These are phyloP conservation scores for Poeciliopsis presidionis DNA, from an alignment of 2,797 vertebrate genomes.

Conservation along the genomic window DNA sequence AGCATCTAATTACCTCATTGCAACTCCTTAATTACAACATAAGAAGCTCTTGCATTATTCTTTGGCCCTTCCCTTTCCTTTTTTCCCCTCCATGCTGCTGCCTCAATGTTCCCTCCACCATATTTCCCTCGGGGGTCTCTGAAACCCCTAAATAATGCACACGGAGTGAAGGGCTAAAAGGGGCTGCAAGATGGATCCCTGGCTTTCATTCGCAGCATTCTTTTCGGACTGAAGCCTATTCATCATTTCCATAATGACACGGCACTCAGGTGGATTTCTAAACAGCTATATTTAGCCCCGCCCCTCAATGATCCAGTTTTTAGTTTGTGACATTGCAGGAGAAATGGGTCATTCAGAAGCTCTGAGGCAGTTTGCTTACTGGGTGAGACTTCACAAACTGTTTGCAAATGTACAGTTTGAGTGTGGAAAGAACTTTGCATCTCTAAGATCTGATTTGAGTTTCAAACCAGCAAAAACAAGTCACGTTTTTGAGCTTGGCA, in stretches of 20 bases:
- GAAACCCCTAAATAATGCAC: constrained; percentile 78
- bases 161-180: constrained; percentile 62
- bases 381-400: neutral
- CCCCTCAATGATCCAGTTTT: constrained; percentile 62
- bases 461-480: neutral
- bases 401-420: neutral
- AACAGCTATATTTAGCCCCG: constrained; percentile 68
- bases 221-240: constrained; percentile 58
- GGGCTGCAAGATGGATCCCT: constrained; percentile 70
- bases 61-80: constrained; percentile 15
- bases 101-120: constrained; percentile 48
- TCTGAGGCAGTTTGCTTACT: constrained; percentile 21
- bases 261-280: constrained; percentile 67
- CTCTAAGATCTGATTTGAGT: neutral
- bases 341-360: constrained; percentile 60
- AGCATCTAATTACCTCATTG: constrained; percentile 67
- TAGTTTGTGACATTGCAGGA: constrained; percentile 35
- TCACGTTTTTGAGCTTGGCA: neutral
- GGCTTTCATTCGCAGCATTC: constrained; percentile 52
- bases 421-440: neutral
- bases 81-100: constrained; percentile 18
- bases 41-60: constrained; percentile 54
- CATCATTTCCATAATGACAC: constrained; percentile 69
- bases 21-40: constrained; percentile 45
- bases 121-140: constrained; percentile 68